phyloP scores from a whole-genome alignment of 2,797 vertebrate genomes.

The Melanotaenia boesemani region DNA sequence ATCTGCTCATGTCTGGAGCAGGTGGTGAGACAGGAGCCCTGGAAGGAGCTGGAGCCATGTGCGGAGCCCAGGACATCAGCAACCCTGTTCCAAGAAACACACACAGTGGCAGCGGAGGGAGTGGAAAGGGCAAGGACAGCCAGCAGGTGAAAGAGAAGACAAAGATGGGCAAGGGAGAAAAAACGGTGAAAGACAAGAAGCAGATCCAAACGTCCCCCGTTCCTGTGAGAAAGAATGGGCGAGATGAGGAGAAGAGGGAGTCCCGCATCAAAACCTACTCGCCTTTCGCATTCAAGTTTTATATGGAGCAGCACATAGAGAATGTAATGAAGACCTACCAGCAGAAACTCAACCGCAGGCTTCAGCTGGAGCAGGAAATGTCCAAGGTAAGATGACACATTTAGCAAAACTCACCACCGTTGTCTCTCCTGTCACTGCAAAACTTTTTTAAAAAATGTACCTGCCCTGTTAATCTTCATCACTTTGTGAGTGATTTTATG shows the following conservation, averaged over 20 bases:
- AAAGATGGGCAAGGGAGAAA: constrained; percentile 88
- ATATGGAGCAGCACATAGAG: constrained; percentile 99
- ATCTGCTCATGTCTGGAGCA: constrained; percentile 83
- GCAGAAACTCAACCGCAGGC: constrained; percentile 94
- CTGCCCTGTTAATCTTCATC: too few relatives aligned
- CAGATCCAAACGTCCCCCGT: constrained; percentile 98
- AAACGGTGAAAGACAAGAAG: constrained; percentile 92
- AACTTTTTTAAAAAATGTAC: too few relatives aligned
- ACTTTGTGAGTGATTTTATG: too few relatives aligned
- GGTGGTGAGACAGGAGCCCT: constrained; percentile 82
- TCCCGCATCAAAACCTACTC: constrained; percentile 98
- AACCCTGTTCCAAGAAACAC: constrained; percentile 56
- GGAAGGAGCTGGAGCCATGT: constrained; percentile 83
- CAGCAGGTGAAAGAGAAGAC: constrained; percentile 84
- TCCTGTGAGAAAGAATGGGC: constrained; percentile 91
- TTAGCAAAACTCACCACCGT: background rate
- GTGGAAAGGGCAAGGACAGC: constrained; percentile 80
- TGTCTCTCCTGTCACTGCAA: too few relatives aligned
- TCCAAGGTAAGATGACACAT: constrained; percentile 86
- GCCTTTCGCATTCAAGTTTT: constrained; percentile 98
- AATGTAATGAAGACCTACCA: constrained; percentile 98
- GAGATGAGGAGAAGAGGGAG: constrained; percentile 95
- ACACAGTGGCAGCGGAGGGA: constrained; percentile 63
- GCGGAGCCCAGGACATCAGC: constrained; percentile 76
- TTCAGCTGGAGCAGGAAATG: constrained; percentile 98